Evolutionary conservation across 2,797 vertebrate genomes (phyloP).

Genomic region (Cyclopterus lumpus): DNA sequence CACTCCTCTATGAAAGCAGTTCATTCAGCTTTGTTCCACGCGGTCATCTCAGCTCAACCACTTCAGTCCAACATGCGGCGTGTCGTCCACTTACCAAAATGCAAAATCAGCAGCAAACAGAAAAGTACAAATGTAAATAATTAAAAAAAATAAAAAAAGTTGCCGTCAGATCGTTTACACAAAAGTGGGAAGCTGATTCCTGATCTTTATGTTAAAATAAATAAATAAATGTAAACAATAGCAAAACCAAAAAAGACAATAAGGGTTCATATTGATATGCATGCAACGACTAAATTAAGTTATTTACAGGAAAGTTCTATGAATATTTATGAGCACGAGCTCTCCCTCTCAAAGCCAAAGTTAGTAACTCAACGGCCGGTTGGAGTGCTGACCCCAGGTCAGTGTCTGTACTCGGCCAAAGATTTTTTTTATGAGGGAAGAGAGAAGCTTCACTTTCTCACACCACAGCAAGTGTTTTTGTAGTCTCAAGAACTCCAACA

Average conservation of each 20-base stretch:
- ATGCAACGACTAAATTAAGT: conserved; percentile 26
- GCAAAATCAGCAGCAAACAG: conserved; percentile 89
- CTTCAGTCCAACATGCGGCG: conserved; percentile 88
- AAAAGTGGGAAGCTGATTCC: conserved; percentile 36
- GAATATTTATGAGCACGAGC: neutral
- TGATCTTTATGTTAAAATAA: conserved; percentile 22
- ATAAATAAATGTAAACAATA: conserved; percentile 23
- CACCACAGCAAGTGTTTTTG: neutral
- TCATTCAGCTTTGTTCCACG: conserved; percentile 68
- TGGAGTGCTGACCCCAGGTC: too few species aligned
- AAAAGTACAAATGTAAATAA: conserved; percentile 86
- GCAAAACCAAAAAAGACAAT: conserved; percentile 45
- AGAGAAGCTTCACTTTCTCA: neutral
- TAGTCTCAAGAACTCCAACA: neutral
- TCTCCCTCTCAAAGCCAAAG: neutral
- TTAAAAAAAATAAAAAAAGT: conserved; percentile 70
- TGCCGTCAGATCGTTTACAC: conserved; percentile 59
- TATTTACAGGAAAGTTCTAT: neutral
- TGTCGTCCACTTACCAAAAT: conserved; percentile 90
- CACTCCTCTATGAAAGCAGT: conserved; percentile 78
- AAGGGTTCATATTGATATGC: conserved; percentile 37
- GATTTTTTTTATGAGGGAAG: neutral
- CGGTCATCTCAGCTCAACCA: conserved; percentile 81
- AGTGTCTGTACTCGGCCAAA: neutral
- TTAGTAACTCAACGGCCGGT: neutral